Percentiles rank a stretch among this genome's conserved stretches.
Evolutionary conservation across 2,113 vertebrate genomes (phyloP).

Genomic region (Eonycteris spelaea): DNA sequence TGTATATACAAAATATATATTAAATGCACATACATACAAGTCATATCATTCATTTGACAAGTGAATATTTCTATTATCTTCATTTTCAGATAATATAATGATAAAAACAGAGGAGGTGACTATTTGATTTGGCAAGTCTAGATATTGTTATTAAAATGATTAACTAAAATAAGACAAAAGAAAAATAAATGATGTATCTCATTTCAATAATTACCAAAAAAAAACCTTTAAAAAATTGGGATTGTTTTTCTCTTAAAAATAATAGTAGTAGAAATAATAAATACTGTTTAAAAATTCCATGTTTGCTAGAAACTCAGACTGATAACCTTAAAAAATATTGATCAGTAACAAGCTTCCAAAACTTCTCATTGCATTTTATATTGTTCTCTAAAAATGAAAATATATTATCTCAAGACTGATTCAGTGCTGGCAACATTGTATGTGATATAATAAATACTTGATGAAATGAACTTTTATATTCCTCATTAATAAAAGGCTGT

Average conservation of each 20-base stretch:
- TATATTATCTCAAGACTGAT: background rate
- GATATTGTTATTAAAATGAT: background rate
- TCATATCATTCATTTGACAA: background rate
- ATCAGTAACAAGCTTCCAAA: background rate
- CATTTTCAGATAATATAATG: background rate
- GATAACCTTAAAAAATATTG: background rate
- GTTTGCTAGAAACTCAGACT: background rate
- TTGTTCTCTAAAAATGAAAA: conserved; percentile 38
- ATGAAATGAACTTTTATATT: conserved; percentile 39
- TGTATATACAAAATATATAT: background rate
- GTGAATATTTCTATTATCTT: background rate
- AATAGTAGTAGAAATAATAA: background rate
- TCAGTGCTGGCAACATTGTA: background rate
- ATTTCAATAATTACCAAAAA: background rate
- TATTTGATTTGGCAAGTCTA: background rate
- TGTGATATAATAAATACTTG: conserved; percentile 32
- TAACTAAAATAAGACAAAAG: background rate
- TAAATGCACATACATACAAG: background rate
- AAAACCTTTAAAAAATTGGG: background rate
- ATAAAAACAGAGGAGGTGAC: background rate
- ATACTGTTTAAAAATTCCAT: background rate
- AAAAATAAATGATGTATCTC: background rate
- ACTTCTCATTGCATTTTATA: background rate
- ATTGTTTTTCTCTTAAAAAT: background rate
- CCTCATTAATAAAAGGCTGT: conserved; percentile 42